Evolutionary conservation across 2,888 invertebrate genomes (phyloP), one percentile per base, ranked within the genome.

Genomic region (Drosophila ustulata): DNA sequence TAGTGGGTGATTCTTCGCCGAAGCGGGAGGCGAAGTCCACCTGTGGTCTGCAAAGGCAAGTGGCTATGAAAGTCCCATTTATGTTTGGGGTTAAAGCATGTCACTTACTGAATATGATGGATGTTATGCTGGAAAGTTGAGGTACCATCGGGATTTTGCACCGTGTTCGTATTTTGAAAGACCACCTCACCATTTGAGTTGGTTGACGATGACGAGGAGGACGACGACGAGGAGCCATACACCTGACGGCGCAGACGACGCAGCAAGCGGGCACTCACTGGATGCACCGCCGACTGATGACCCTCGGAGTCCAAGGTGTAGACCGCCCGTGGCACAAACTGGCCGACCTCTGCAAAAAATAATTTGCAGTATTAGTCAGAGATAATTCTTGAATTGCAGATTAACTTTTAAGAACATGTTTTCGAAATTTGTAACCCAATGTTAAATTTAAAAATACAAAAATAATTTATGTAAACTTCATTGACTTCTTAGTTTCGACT

Each of bases 261-360:
- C 71, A 90, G 71, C 69, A 92, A 78, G 58, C 87, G 88, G 18
- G 74, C 84, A 65, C 81, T 91, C 8, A 91, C 88, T 8, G 88
- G 78, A 63, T 88, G 87, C 9, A 91, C 70, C 67, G 82, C 67
- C 11, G 91, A 92, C 46, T 83, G 89, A 55, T 87, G 91, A 4
- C 91, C 91, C 65, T 91, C 75, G 3, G 89, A 58, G 59, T 91
- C 92, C 62, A 91, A 50, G 3, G 83, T 92, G 58, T 87, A 91
- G 74, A 90, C 88, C 9, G 91, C 87, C 34, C 87, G 83, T 1
- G 91, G 91, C 50, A 92, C 75, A 26, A 91, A 91, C 34, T 88
- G 88, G 1, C 90, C 91, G 62, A 83, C 75, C 69, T 90, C 91
- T 89, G 59, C 1, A 41, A 47, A 3, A 34, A 3, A 57, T 46